These are phyloP conservation scores for Hedychridium roseum DNA, from an alignment of 2,888 invertebrate genomes.

Conservation along the genomic window DNA sequence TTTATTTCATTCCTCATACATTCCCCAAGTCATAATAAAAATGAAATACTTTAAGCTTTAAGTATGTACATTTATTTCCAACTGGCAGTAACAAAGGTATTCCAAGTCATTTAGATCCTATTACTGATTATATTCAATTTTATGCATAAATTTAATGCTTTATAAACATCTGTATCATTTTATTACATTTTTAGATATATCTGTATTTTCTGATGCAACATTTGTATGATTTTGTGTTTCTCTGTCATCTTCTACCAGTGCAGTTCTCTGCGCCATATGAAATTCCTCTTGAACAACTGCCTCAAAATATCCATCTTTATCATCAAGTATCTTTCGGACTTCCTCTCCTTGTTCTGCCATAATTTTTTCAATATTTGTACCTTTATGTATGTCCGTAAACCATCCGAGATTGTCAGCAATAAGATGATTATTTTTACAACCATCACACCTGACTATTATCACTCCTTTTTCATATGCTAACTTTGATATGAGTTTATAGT, in stretches of 20 bases:
- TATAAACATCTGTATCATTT: background rate
- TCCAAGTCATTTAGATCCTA: too few species aligned
- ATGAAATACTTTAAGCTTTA: background rate
- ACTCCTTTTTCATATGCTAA: slow-evolving; percentile 87
- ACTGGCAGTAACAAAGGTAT: too few species aligned
- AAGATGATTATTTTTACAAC: slow-evolving; percentile 88
- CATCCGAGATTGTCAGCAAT: slow-evolving; percentile 97
- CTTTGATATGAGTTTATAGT: slow-evolving; percentile 84
- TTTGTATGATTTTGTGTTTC: background rate
- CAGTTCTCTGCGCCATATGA: too few species aligned
- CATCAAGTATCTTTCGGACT: slow-evolving; percentile 68
- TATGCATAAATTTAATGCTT: background rate
- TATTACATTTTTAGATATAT: background rate
- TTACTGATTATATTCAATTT: too few species aligned
- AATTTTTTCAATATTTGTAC: slow-evolving; percentile 89
- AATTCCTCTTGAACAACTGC: slow-evolving; percentile 28
- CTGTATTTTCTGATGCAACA: background rate
- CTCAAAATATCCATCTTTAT: slow-evolving; percentile 65
- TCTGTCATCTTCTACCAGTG: background rate
- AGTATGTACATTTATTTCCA: background rate
- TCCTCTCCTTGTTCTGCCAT: slow-evolving; percentile 87
- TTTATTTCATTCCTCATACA: too few species aligned
- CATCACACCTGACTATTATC: slow-evolving; percentile 89
- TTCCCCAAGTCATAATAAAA: too few species aligned
- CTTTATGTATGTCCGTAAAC: slow-evolving; percentile 81